Conservation (phyloP, 2,888 invertebrate species). For the Coleophora flavipennella region DNA sequence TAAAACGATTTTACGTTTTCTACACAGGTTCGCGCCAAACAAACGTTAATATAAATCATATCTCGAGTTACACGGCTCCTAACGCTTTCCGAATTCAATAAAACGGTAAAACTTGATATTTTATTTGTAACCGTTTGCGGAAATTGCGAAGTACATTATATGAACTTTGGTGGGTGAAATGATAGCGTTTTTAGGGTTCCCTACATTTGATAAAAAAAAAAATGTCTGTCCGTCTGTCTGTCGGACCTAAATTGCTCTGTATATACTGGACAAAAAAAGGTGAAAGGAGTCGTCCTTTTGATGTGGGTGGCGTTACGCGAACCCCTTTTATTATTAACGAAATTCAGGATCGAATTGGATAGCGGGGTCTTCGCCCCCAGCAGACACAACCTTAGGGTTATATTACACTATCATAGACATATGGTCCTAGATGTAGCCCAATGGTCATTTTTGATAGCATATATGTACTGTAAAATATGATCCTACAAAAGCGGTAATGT, state of each 20-base stretch:
- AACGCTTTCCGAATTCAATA: slow-evolving; percentile 9
- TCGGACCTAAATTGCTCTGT: not conserved
- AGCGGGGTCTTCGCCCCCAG: too few species aligned
- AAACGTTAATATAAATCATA: slow-evolving; percentile 11
- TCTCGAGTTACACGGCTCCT: slow-evolving; percentile 3
- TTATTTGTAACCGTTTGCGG: not conserved
- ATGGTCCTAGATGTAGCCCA: too few species aligned
- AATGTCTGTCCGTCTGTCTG: not conserved
- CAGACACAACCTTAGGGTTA: too few species aligned
- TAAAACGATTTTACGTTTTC: slow-evolving; percentile 3
- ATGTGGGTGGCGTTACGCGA: too few species aligned
- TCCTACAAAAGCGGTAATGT: too few species aligned
- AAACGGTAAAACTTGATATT: not conserved
- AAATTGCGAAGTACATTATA: not conserved
- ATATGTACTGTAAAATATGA: too few species aligned
- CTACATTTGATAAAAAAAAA: not conserved
- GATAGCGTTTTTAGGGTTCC: not conserved
- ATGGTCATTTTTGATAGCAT: too few species aligned
- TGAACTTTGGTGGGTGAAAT: not conserved
- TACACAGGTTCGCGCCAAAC: slow-evolving; percentile 6
- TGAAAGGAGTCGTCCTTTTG: too few species aligned
- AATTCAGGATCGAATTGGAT: too few species aligned
- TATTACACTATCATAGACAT: too few species aligned
- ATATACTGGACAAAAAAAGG: too few species aligned
- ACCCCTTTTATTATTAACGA: too few species aligned